phyloP scores from a whole-genome alignment of 2,113 vertebrate species.

The Megaceryle torquata region DNA sequence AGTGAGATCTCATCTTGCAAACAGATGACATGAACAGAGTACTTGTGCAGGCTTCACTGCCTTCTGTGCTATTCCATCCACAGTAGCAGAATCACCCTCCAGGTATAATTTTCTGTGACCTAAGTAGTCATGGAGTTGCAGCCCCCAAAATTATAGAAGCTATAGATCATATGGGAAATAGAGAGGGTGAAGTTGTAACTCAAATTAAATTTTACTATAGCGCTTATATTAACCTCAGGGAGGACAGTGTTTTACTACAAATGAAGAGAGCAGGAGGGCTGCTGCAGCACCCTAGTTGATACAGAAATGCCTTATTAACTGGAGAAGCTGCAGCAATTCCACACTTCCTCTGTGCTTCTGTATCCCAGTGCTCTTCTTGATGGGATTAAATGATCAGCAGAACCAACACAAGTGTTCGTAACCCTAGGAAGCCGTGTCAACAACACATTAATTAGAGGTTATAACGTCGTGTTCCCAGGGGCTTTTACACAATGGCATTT shows the following conservation, averaged over 20 bases:
- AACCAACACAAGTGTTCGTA: not conserved
- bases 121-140: not conserved
- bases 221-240: not conserved
- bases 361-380: not conserved
- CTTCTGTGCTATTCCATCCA: not conserved
- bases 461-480: not conserved
- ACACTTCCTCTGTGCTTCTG: not conserved
- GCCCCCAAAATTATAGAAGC: not conserved
- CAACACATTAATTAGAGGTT: not conserved
- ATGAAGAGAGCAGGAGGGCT: not conserved
- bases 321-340: not conserved
- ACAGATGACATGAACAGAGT: not conserved
- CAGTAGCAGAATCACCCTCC: not conserved
- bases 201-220: not conserved
- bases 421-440: not conserved
- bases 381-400: not conserved
- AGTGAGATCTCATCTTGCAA: not conserved
- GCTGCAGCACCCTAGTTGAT: not conserved
- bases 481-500: conserved; percentile 31
- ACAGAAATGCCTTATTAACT: not conserved
- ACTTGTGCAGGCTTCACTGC: not conserved
- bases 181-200: not conserved
- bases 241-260: not conserved
- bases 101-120: not conserved
- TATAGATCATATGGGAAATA: not conserved